Evolutionary conservation across 2,113 vertebrate species (phyloP).

Genomic region (Xyliphius kryptos): DNA sequence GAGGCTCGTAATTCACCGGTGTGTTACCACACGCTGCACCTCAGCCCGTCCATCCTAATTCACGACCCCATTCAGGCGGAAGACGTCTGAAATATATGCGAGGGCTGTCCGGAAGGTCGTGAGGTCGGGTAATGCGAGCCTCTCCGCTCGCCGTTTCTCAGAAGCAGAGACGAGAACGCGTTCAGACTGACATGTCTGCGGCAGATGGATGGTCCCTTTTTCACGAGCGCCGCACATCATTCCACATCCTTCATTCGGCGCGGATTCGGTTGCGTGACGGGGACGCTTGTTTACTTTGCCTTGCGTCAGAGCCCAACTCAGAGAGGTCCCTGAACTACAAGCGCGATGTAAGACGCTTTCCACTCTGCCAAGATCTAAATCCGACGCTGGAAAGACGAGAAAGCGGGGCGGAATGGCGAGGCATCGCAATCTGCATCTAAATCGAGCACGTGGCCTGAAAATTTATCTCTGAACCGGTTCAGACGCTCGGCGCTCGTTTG

Average conservation of each 20-base stretch:
- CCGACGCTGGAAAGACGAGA: too few species aligned
- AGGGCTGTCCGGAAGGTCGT: too few species aligned
- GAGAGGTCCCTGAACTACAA: conserved; percentile 1
- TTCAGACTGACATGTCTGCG: not conserved
- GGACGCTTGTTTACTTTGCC: conserved; percentile 19
- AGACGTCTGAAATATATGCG: too few species aligned
- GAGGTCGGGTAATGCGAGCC: too few species aligned
- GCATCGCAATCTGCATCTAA: not conserved
- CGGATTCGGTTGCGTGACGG: conserved; percentile 13
- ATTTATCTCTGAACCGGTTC: not conserved
- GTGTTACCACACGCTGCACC: too few species aligned
- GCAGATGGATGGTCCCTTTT: conserved; percentile 8
- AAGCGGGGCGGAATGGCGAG: too few species aligned
- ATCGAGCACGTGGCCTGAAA: not conserved
- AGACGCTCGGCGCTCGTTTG: not conserved
- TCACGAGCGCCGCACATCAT: conserved; percentile 1
- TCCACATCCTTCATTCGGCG: conserved; percentile 17
- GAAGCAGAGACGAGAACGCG: too few species aligned
- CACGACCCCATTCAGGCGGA: too few species aligned
- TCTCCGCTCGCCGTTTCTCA: too few species aligned
- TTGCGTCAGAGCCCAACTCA: conserved; percentile 18
- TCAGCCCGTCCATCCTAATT: too few species aligned
- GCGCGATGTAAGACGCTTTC: conserved; percentile 9
- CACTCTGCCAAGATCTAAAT: conserved; percentile 2
- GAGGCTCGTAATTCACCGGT: too few species aligned